Evolutionary conservation across 2,888 invertebrate species (phyloP).

Genomic region (Lordiphosa fenestrarum): DNA sequence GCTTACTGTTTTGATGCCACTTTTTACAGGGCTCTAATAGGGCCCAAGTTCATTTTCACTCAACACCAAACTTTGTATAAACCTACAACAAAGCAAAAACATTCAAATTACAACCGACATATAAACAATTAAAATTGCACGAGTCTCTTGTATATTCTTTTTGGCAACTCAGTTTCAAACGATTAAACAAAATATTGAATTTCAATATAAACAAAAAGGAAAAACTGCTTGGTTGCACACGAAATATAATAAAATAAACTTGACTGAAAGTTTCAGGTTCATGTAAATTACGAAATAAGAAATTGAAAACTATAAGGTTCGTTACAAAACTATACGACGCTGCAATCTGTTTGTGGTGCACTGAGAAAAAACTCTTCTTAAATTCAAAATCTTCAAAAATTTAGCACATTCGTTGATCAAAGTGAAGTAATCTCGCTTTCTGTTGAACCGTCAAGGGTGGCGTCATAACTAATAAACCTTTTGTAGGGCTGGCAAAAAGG

Average conservation of each 20-base stretch:
- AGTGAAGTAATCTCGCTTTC: too few species aligned
- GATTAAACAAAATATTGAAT: conserved; percentile 36
- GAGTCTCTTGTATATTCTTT: conserved; percentile 17
- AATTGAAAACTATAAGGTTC: too few species aligned
- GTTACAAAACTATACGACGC: too few species aligned
- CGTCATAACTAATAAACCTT: too few species aligned
- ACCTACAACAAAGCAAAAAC: conserved; percentile 16
- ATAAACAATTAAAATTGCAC: conserved; percentile 45
- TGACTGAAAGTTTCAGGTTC: conserved; percentile 9
- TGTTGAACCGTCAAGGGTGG: too few species aligned
- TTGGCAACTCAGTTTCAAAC: conserved; percentile 10
- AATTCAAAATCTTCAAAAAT: too few species aligned
- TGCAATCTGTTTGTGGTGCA: too few species aligned
- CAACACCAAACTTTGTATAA: conserved; percentile 18
- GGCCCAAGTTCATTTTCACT: conserved; percentile 30
- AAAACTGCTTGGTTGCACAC: conserved; percentile 27
- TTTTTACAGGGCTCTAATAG: conserved; percentile 40
- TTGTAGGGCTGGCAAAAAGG: too few species aligned
- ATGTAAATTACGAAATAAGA: neutral
- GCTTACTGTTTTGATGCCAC: conserved; percentile 62
- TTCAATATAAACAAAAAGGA: conserved; percentile 33
- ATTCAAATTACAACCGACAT: conserved; percentile 41
- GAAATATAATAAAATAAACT: conserved; percentile 28
- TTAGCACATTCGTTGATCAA: too few species aligned
- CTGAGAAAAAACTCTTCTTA: too few species aligned